These are phyloP conservation scores for Halictus rubicundus DNA, from an alignment of 1,140 invertebrate genomes.

Conservation along the genomic window DNA sequence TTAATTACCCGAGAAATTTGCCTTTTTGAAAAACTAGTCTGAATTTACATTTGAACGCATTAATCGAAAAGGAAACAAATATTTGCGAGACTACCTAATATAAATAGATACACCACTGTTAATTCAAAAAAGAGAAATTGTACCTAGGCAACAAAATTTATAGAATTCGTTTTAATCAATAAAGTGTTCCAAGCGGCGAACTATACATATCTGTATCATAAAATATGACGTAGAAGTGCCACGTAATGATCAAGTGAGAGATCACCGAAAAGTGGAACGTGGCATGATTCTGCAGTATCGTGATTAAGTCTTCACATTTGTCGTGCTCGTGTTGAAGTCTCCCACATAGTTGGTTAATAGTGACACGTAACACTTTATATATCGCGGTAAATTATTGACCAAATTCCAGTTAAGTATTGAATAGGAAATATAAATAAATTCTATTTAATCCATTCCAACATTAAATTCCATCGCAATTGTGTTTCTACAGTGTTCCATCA, in stretches of 20 bases:
- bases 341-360: constrained; percentile 31
- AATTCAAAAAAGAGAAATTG: too few relatives aligned
- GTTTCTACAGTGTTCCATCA: background rate
- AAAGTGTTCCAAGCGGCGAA: background rate
- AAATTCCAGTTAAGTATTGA: background rate
- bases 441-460: too few relatives aligned
- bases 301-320: constrained; percentile 31
- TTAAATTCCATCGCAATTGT: background rate
- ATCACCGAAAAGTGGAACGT: constrained; percentile 62
- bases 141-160: too few relatives aligned
- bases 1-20: too few relatives aligned
- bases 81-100: too few relatives aligned
- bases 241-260: constrained; percentile 48
- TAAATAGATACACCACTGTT: too few relatives aligned
- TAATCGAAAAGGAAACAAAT: too few relatives aligned
- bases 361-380: background rate
- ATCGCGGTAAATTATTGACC: background rate
- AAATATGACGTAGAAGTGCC: constrained; percentile 1
- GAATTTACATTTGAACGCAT: too few relatives aligned
- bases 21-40: too few relatives aligned
- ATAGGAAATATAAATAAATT: background rate
- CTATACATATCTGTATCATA: background rate
- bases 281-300: constrained; percentile 59
- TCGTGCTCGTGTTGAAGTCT: constrained; percentile 22
- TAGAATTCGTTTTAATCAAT: background rate